Evolutionary conservation across 2,888 invertebrate genomes (phyloP), one percentile per base, ranked within the genome.

Genomic region (Volucella zonaria): DNA sequence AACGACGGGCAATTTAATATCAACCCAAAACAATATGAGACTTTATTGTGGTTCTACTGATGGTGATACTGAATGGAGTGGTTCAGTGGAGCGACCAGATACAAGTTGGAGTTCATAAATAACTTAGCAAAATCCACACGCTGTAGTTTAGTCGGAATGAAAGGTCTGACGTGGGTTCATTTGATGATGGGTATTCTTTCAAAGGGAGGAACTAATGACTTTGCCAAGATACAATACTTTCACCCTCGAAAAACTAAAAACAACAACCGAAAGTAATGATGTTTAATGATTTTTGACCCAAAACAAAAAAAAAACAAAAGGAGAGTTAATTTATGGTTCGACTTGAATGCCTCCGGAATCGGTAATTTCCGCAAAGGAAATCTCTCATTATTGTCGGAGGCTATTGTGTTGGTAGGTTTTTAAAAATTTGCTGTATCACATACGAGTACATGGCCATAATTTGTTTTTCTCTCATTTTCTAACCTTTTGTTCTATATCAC

Each of bases 281-380:
- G 56, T 4, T 56, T 54, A 11, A 31, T 31, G n/a, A 49, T 70
- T 45, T 45, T 15, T 38, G 45, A 40, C 70, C 49, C 15, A n/a
- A n/a, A n/a, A n/a, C n/a, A n/a, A n/a, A n/a, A n/a, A n/a, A 38
- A 23, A 15, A 49, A 40, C 8, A 40, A 47, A 23, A 23, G 23
- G 23, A 18, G 23, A 23, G 4, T 23, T 3, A 23, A 47, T 64
- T 49, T 64, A 58, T 49, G n/a, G 10, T 47, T 38, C 14, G n/a
- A 14, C 14, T n/a, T 49, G 58, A 23, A 23, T 51, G 49, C 40
- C 52, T 58, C 38, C 15, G 23, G 18, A 70, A 58, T 58, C 23
- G 59, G 40, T 59, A 58, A 59, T 70, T 70, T 70, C 70, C 70
- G 70, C 8, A 59, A n/a, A 23, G 70, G 70, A 70, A 59, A 42